A percentile compares a stretch with the other conserved stretches of the same genome.
Evolutionary conservation across 1,140 invertebrate genomes (phyloP).

Genomic region (Danaus plexippus): DNA sequence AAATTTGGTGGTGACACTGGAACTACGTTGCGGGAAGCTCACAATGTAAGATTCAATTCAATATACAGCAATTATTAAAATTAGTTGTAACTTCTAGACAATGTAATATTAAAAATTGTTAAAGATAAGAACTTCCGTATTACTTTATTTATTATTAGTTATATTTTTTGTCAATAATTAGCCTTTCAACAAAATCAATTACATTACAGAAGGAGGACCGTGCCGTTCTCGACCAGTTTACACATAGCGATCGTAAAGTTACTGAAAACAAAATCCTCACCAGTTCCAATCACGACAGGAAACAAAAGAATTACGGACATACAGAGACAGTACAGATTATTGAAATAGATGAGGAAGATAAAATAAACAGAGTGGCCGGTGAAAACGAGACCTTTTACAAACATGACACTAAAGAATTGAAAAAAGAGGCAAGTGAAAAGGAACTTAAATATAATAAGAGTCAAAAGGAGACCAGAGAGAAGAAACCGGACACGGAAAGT

Average conservation of each 20-base stretch:
- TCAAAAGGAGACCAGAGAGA: slow-evolving; percentile 10
- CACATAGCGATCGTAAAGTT: slow-evolving; percentile 48
- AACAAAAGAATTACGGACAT: slow-evolving; percentile 22
- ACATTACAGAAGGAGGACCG: slow-evolving; percentile 49
- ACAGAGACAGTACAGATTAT: slow-evolving; percentile 13
- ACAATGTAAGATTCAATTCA: slow-evolving; percentile 41
- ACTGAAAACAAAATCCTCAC: slow-evolving; percentile 42
- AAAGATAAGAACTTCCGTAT: background rate
- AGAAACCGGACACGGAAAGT: slow-evolving; percentile 11
- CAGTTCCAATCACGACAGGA: slow-evolving; percentile 23
- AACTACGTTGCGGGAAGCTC: slow-evolving; percentile 37
- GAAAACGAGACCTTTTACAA: slow-evolving; percentile 5
- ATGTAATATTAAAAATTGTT: slow-evolving; percentile 4
- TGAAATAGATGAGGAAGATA: slow-evolving; percentile 5
- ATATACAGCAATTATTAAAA: slow-evolving; percentile 8
- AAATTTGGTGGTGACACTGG: slow-evolving; percentile 68
- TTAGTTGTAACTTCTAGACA: background rate
- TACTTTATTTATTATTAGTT: background rate
- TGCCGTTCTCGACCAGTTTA: slow-evolving; percentile 56
- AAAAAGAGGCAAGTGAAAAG: slow-evolving; percentile 10
- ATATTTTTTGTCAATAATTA: slow-evolving; percentile 2
- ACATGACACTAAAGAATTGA: slow-evolving; percentile 12
- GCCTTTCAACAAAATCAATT: background rate
- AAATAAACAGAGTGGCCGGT: slow-evolving; percentile 3
- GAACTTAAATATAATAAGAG: background rate